These are phyloP conservation scores for Agelas oroides DNA, from an alignment of 37 sponge, comb jelly and placozoan genomes.

Conservation along the genomic window DNA sequence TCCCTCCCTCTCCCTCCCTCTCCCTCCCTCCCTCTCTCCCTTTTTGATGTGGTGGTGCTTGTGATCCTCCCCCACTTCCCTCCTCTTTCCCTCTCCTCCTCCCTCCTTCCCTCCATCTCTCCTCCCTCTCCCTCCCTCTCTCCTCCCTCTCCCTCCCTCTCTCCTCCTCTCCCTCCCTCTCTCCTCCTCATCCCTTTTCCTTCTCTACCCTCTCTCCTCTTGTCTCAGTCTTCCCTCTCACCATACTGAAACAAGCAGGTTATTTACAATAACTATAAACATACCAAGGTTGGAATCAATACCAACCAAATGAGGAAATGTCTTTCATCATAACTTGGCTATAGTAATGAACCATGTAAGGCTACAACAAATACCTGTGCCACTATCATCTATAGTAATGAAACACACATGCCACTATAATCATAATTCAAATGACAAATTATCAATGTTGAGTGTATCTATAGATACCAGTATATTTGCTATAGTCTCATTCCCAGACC, in stretches of 20 bases:
- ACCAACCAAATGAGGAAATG: too few relatives aligned
- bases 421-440: too few relatives aligned
- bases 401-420: too few relatives aligned
- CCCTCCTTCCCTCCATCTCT: not conserved
- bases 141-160: not conserved
- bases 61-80: not conserved
- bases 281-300: not conserved
- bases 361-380: too few relatives aligned
- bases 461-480: too few relatives aligned
- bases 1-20: not conserved
- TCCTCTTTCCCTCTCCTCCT: not conserved
- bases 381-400: too few relatives aligned
- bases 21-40: not conserved
- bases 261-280: not conserved
- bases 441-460: too few relatives aligned
- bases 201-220: not conserved
- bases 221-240: not conserved
- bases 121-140: not conserved
- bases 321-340: too few relatives aligned
- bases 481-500: too few relatives aligned
- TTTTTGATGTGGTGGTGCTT: not conserved
- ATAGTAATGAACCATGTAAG: too few relatives aligned
- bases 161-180: not conserved
- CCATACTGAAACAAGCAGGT: not conserved
- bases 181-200: too few relatives aligned